These are phyloP conservation scores for Drosophila nikananu DNA, from an alignment of 1,140 invertebrate species.

Conservation along the genomic window DNA sequence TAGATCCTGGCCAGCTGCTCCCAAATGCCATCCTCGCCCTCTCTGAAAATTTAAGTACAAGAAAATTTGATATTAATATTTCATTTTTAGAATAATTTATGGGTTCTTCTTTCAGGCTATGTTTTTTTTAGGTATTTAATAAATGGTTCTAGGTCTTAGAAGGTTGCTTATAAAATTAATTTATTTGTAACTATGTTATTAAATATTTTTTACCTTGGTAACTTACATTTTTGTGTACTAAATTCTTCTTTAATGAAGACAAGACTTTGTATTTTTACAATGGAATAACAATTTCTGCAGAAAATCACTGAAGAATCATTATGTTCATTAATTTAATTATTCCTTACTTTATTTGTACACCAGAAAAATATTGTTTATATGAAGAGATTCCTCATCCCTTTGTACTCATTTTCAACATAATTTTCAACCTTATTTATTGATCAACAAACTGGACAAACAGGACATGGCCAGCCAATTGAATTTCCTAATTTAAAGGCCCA, in stretches of 20 bases:
- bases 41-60: slow-evolving; percentile 86
- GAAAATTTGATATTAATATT: neutral
- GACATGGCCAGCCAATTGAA: slow-evolving; percentile 7
- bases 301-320: neutral
- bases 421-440: neutral
- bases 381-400: neutral
- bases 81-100: neutral
- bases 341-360: neutral
- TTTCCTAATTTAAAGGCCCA: slow-evolving; percentile 19
- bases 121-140: neutral
- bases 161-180: too few relatives aligned
- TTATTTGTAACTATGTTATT: too few relatives aligned
- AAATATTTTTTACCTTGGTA: too few relatives aligned
- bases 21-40: slow-evolving; percentile 89
- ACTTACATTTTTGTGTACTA: too few relatives aligned
- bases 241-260: too few relatives aligned
- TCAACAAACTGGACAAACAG: slow-evolving; percentile 5
- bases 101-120: neutral
- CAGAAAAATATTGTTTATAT: too few relatives aligned
- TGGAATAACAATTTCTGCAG: neutral
- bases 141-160: neutral
- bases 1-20: slow-evolving; percentile 88
- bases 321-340: neutral
- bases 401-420: neutral
- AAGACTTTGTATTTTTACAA: neutral